A percentile compares a stretch with the other conserved stretches of the same genome.
phyloP scores from a whole-genome alignment of 2,113 vertebrate species.

The Muntiacus muntjak region DNA sequence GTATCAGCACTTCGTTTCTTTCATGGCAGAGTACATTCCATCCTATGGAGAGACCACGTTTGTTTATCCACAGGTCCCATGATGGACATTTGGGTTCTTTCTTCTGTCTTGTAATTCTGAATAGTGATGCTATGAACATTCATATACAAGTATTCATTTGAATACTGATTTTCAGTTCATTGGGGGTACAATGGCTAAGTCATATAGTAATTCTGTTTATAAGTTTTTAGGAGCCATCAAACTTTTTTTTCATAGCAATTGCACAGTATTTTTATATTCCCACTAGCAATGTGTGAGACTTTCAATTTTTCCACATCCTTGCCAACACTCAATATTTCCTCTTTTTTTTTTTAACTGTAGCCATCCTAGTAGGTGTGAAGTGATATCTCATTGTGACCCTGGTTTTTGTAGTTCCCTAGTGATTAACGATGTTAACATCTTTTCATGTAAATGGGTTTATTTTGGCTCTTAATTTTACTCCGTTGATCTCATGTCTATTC shows the following conservation, averaged over 20 bases:
- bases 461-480: background rate
- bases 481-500: background rate
- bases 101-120: background rate
- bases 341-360: background rate
- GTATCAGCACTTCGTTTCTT: background rate
- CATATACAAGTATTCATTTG: background rate
- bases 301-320: background rate
- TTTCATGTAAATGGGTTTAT: background rate
- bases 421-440: background rate
- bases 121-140: background rate
- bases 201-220: background rate
- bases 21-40: background rate
- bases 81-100: background rate
- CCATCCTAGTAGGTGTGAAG: background rate
- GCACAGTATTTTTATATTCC: background rate
- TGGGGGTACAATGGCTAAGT: background rate
- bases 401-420: background rate
- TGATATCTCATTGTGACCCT: background rate
- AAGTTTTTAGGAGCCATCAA: background rate
- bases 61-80: background rate
- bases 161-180: background rate
- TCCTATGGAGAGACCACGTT: background rate
- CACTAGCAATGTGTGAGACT: background rate
- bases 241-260: background rate
- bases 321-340: background rate